Evolutionary conservation across 2,888 invertebrate genomes (phyloP), one percentile per base, ranked within the genome.

Genomic region (Tachina lurida): DNA sequence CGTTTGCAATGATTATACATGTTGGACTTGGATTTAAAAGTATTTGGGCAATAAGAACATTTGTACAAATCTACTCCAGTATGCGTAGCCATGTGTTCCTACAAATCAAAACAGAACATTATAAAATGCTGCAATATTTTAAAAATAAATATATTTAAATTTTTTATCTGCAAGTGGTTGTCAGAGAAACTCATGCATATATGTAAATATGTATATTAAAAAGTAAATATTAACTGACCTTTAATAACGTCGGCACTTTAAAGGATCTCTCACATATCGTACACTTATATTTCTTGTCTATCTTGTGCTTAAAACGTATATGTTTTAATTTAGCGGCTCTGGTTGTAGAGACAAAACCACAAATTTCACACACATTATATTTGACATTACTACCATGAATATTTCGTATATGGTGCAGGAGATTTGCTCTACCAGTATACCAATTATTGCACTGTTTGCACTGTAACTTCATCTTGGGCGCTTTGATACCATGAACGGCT

Each of bases 1-100:
- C 91, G 91, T 87, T 91, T 91, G 45, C 90, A 90, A 86, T 92
- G 92, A 1, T 90, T 90, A 86, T 91, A 90, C 90, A 91, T 89
- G 78, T 91, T 92, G 0, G 90, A 91, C 82, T 90, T 91, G 22
- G 91, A 91, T 76, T 91, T 91, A 73, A 91, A 92, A 39, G 91
- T 91, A 85, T 89, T 90, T 12, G 91, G 88, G 56, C 92, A 92
- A 86, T 90, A 90, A 22, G 89, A 87, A 77, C 92, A 92, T 15
- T 90, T 91, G 80, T 91, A 92, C 43, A 91, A 80, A n/a, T 90
- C 90, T 79, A 91, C 90, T 10, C 89, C 89, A 1, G 92, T 92
- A 17, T 92, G 92, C 5, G 90, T 91, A 52, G 92, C 90, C 90
- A 91, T 90, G 71, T 92, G 92, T 73, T 92, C 92, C 91, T 92